Base-by-base conservation (phyloP, 1,140 invertebrate species). In the Zaprionus camerounensis region DNA sequence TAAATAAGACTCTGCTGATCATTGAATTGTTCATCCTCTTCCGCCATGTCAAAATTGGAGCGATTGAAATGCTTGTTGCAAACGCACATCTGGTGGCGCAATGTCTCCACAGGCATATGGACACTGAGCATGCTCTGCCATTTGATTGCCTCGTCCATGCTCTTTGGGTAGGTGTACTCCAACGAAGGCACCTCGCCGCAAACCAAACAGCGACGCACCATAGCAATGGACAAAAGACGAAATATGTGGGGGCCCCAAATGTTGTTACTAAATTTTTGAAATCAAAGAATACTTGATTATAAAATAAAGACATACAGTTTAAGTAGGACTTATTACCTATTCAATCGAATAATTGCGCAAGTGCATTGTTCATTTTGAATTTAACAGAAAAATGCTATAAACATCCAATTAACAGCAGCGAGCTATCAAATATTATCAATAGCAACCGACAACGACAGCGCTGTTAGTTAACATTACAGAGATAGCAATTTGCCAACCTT, bases 141-240 rank as follows among this genome's bases (percentile, higher is more conserved):
- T 3, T 66, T 74, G 1, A 53, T 28, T 6, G 84, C 78, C 51
- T 87, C 81, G 4, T 24, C 7, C 24, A 62, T 57, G n/a, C 55
- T 70, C 7, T 65, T 63, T 4, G 84, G 85, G 34, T 69, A 76
- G 12, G 76, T 53, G 34, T 44, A 76, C 2, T 41, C 17, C 0
- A 55, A 61, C n/a, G 12, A 59, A 0, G 84, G 81, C 36, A 56
- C 13, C 26, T 69, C 51, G 12, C 84, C 84, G 72, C 84, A 87
- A 53, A 88, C 58, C 55, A 87, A 58, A 75, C 84, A 87, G 44
- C 75, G 71, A 68, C 83, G 83, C 22, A 46, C 56, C 84, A 87
- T 87, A 31, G 59, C 46, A 38, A 65, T 28, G 34, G 55, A 41
- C 55, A 51, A 64, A 55, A 53, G 24, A 64, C 74, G 31, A 70